Evolutionary conservation across 1,140 invertebrate genomes (phyloP), one percentile per base, ranked within the genome.

Genomic region (Sarcophaga bullata): DNA sequence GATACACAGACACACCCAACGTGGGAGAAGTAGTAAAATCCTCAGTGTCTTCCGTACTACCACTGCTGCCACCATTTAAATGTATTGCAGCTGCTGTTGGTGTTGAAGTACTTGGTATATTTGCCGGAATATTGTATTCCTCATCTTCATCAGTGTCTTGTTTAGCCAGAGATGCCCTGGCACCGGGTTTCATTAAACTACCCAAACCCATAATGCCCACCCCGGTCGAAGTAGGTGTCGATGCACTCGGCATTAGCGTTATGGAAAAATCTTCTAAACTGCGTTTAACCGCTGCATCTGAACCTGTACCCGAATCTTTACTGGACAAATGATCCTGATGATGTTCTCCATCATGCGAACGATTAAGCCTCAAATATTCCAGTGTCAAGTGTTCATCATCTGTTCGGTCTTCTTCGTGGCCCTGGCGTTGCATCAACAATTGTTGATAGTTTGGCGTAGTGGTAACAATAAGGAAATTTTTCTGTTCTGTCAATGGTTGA

Each of bases 311-410:
- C 8, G 88, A 89, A 72, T 89, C 88, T 73, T 89, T 89, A 84
- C 88, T 89, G 1, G 88, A 89, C 11, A 89, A 73, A 84, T 88
- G 88, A 85, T 89, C 88, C 81, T 87, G 88, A 48, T 87, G 86
- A 1, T 83, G 48, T n/a, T 88, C 88, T n/a, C 83, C 47, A 17
- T 85, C 86, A 11, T 73, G 58, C 8, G 58, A 48, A 13, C 75
- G 15, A 78, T 85, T 80, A 37, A 87, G 87, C 49, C 85, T 86
- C 68, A 89, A 73, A 46, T 86, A 89, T 73, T 83, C 84, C 0
- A 87, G 82, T 4, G 86, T 86, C 3, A 89, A 80, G 6, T 86
- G 85, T 62, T 88, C 80, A 50, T 83, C 83, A 85, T 86, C 85
- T 84, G n/a, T 50, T 50, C 62, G 47, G 6, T 58, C 48, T 0